Conservation (phyloP, 2,888 invertebrate genomes). For the Dynastes hyllus region DNA sequence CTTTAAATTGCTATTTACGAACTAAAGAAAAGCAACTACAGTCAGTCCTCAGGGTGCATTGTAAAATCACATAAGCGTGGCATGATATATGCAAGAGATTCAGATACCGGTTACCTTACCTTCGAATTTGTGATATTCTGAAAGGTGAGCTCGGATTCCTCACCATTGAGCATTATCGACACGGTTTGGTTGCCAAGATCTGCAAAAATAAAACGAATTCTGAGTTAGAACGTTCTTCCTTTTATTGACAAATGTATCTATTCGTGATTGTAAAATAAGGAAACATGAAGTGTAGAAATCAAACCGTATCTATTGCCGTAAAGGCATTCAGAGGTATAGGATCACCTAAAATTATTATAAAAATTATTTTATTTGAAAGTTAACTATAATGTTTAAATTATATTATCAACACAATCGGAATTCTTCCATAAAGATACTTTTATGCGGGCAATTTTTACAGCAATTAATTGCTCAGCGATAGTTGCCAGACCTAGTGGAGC, state of each 20-base stretch:
- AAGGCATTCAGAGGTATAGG: no score
- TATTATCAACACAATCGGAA: no score
- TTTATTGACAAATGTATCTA: not conserved
- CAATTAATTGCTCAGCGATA: no score
- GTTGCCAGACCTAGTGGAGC: no score
- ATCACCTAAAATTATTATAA: no score
- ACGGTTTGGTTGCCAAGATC: conserved; percentile 89
- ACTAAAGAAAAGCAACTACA: not conserved
- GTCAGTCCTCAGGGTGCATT: not conserved
- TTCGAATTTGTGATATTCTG: conserved; percentile 82
- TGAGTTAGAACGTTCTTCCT: not conserved
- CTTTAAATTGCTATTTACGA: not conserved
- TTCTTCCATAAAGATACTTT: no score
- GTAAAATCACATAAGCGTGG: not conserved
- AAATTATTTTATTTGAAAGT: no score
- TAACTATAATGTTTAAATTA: no score
- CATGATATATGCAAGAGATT: not conserved
- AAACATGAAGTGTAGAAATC: not conserved
- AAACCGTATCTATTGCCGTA: not conserved
- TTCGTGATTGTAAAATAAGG: not conserved
- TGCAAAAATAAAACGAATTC: conserved; percentile 69
- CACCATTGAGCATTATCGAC: conserved; percentile 93
- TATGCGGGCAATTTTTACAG: no score
- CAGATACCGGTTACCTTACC: conserved; percentile 71
- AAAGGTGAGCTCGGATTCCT: conserved; percentile 94